These are phyloP conservation scores for Nipponacmea schrenckii DNA, from an alignment of 2,888 invertebrate species.

Conservation along the genomic window DNA sequence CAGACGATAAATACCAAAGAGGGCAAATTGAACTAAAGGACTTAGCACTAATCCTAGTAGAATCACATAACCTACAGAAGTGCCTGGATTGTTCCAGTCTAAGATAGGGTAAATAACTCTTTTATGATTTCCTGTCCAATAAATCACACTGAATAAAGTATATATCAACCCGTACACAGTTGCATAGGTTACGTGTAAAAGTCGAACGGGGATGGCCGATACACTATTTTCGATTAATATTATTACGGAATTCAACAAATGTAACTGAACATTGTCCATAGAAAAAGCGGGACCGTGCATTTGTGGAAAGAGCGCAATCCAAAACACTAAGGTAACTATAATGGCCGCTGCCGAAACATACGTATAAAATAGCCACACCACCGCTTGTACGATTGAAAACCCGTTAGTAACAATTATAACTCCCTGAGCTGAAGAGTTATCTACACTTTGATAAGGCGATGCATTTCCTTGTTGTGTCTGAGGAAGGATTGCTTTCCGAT, in stretches of 20 bases:
- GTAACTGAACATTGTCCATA: slow-evolving; percentile 49
- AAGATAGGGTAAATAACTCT: slow-evolving; percentile 59
- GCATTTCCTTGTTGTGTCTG: no score
- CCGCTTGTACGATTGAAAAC: neutral
- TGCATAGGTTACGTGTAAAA: slow-evolving; percentile 54
- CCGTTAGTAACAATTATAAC: neutral
- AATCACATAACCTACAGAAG: slow-evolving; percentile 38
- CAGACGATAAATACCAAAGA: slow-evolving; percentile 47
- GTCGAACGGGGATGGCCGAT: slow-evolving; percentile 50
- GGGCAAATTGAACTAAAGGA: slow-evolving; percentile 45
- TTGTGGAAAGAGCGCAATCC: slow-evolving; percentile 48
- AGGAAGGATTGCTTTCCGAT: neutral
- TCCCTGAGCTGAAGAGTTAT: neutral
- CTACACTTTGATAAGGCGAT: neutral
- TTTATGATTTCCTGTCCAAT: slow-evolving; percentile 53
- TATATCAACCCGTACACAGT: slow-evolving; percentile 52
- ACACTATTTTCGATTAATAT: slow-evolving; percentile 52
- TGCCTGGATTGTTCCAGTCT: slow-evolving; percentile 57
- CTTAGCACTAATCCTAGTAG: slow-evolving; percentile 44
- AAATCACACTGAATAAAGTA: slow-evolving; percentile 52
- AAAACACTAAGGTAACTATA: slow-evolving; percentile 59
- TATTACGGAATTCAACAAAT: slow-evolving; percentile 56
- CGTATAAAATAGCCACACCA: slow-evolving; percentile 52
- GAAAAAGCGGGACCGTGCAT: slow-evolving; percentile 14
- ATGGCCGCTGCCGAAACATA: slow-evolving; percentile 42